Base-by-base conservation (phyloP, 2,113 vertebrate species). In the Periophthalmodon schlosseri region DNA sequence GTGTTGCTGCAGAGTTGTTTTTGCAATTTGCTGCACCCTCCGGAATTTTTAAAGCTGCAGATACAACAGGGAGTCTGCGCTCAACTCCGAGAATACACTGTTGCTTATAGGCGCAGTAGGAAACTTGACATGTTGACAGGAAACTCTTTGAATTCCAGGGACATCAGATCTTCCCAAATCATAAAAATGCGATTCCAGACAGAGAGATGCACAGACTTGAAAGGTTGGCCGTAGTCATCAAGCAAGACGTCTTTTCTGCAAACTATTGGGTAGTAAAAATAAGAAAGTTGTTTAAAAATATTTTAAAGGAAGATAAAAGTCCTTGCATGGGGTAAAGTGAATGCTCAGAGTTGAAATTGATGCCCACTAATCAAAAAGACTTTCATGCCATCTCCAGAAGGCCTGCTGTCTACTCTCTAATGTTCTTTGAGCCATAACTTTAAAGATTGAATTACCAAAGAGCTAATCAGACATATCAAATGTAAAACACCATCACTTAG, bases 91-190 rank as follows among this genome's bases (percentile, higher is more conserved):
- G 78, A 79, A 80, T 75, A 73, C 58, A 23, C 66, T 69, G 61
- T 74, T 83, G 69, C 69, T 73, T 57, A 63, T 46, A 70, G 33
- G 50, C 1, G 2, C 73, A 72, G 68, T 52, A 24, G 64, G 82
- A 77, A 82, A 33, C 67, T 72, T 82, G 33, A 72, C 39, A 81
- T 18, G 46, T 64, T 76, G 65, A 74, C 33, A 78, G 57, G 70
- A 82, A 80, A 76, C 39, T 68, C 73, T 78, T 79, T 68, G 57
- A 81, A 78, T 73, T 69, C 69, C 21, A 20, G 64, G 70, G 80
- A 81, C 71, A 69, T 84, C 60, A 79, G 77, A 87, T 76, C 56
- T 67, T 34, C 24, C 58, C 44, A 80, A 73, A 81, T 87, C 60
- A 68, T 57, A 7, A 67, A 60, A 74, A 57, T 77, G 57, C 16